Conservation (phyloP, 1,140 invertebrate genomes). For the Teleogryllus occipitalis region DNA sequence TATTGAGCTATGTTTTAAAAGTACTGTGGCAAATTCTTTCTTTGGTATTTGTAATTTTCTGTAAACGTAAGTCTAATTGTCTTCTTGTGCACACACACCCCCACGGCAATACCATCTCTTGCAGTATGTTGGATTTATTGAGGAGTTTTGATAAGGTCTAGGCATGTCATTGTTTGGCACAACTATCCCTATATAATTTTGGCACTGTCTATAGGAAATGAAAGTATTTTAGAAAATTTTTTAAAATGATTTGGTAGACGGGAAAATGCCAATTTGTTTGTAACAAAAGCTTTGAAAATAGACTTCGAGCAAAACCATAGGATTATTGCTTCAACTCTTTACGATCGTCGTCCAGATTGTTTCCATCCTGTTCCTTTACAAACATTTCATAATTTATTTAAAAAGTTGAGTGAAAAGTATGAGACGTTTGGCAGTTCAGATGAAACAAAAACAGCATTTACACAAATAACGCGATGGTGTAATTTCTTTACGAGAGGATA, state of each 20-base stretch:
- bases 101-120: slow-evolving; percentile 83
- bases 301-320: slow-evolving; percentile 74
- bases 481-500: slow-evolving; percentile 43
- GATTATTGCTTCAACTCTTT: slow-evolving; percentile 74
- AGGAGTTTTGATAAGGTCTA: slow-evolving; percentile 49
- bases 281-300: slow-evolving; percentile 87
- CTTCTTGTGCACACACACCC: slow-evolving; percentile 87
- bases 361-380: slow-evolving; percentile 64
- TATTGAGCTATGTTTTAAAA: slow-evolving; percentile 73
- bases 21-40: slow-evolving; percentile 73
- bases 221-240: slow-evolving; percentile 62
- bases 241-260: slow-evolving; percentile 70
- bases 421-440: slow-evolving; percentile 41
- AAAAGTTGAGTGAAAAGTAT: slow-evolving; percentile 56
- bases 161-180: slow-evolving; percentile 94
- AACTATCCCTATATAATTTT: slow-evolving; percentile 95
- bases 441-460: slow-evolving; percentile 54
- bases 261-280: slow-evolving; percentile 78
- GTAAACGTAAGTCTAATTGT: slow-evolving; percentile 52
- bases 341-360: slow-evolving; percentile 74
- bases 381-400: slow-evolving; percentile 73
- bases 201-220: slow-evolving; percentile 54
- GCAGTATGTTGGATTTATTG: slow-evolving; percentile 75
- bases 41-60: slow-evolving; percentile 59
- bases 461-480: slow-evolving; percentile 44